Conservation (phyloP, 2,113 vertebrate genomes). For the Engraulis encrasicolus region DNA sequence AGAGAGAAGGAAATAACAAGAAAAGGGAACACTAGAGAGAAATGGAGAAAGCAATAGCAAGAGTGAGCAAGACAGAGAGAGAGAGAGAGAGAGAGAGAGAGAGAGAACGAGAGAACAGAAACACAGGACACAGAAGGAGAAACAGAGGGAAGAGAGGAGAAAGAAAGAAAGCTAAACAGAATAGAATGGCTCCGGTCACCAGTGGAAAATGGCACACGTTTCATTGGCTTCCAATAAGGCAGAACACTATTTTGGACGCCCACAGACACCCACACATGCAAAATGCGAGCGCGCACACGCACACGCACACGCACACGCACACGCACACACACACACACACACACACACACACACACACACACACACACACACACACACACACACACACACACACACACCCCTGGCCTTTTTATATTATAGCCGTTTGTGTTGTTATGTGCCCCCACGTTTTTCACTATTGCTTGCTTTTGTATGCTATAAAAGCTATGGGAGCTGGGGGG, state of each 20-base stretch:
- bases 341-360: not conserved
- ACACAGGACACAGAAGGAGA: not conserved
- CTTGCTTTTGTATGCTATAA: not conserved
- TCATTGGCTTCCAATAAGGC: slow-evolving; percentile 29
- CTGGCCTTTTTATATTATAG: not conserved
- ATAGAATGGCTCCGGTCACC: slow-evolving; percentile 25
- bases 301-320: not conserved
- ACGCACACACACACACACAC: not conserved
- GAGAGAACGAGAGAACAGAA: not conserved
- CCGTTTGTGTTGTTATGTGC: slow-evolving; percentile 24
- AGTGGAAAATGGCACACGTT: slow-evolving; percentile 8
- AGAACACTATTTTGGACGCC: slow-evolving; percentile 10
- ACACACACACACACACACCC: not conserved
- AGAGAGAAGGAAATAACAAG: no score
- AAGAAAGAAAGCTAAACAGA: not conserved
- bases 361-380: not conserved
- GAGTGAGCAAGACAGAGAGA: not conserved
- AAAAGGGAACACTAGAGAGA: not conserved
- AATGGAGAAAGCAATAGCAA: not conserved
- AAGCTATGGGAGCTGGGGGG: not conserved
- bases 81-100: not conserved
- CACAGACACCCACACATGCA: not conserved
- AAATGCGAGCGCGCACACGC: no score
- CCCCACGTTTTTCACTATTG: not conserved
- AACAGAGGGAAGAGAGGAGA: not conserved